Evolutionary conservation across 2,113 vertebrate genomes (phyloP).

Genomic region (Pontoporia blainvillei): DNA sequence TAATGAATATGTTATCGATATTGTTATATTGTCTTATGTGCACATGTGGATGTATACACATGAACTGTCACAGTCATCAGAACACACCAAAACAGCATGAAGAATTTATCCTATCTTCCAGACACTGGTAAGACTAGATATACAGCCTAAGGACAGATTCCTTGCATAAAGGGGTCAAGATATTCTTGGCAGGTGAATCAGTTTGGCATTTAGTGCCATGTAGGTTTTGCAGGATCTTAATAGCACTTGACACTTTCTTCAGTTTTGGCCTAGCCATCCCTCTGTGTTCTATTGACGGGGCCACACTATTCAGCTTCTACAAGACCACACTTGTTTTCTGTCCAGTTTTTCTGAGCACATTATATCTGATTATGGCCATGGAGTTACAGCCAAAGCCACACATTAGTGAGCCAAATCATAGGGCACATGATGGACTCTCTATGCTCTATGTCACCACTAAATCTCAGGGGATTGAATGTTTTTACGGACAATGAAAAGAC

Average conservation of each 20-base stretch:
- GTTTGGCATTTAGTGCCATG: neutral
- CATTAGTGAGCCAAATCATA: neutral
- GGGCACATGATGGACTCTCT: rapidly evolving
- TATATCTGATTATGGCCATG: neutral
- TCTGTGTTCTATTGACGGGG: neutral
- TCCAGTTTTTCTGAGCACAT: neutral
- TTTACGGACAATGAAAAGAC: neutral
- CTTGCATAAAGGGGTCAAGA: neutral
- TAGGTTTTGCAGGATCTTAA: neutral
- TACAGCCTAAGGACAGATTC: neutral
- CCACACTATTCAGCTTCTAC: neutral
- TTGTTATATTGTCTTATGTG: too few species aligned
- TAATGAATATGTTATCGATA: too few species aligned
- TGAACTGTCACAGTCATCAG: too few species aligned
- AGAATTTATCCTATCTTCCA: too few species aligned
- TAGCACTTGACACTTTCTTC: neutral
- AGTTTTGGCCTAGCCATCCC: neutral
- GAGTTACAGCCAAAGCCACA: neutral
- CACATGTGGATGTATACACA: too few species aligned
- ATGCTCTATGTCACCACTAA: too few species aligned
- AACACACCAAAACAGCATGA: too few species aligned
- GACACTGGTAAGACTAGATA: neutral
- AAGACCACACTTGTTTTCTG: too few species aligned
- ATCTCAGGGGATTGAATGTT: neutral
- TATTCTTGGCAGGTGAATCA: neutral